Base-by-base conservation (phyloP, 53 echinoderm and acorn worm species). In the Antedon mediterranea region DNA sequence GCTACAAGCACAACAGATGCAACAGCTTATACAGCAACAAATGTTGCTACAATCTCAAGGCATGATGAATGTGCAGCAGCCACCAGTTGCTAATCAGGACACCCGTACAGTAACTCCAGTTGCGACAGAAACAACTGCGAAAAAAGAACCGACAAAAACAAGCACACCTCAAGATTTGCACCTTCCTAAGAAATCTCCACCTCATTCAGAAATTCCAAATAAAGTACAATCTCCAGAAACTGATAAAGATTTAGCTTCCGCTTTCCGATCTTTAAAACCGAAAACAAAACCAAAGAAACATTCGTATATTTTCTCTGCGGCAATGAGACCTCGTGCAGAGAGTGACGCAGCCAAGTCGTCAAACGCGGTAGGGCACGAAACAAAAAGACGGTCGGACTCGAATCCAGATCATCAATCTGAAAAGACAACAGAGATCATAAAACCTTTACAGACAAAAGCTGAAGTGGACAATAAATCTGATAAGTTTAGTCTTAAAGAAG, bases 31-130 rank as follows among this genome's bases (percentile, higher is more conserved):
- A 43, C 93, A 93, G 76, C 89, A 90, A 76, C 81, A 84, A 71
- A 77, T 90, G 73, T 85, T 88, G 34, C 71, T 82, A 75, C 89
- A 89, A 78, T 89, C 90, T 43, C 82, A 78, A 34, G 79, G 89
- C 79, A 70, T 93, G 34, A 57, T 78, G 43, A 82, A 77, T 29
- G 80, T 82, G 43, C 77, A 74, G 81, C 77, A 82, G 79, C 75
- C 76, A 28, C 33, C 80, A 31, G 77, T 80, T 32, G 34, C 73
- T 28, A 44, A 30, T 29, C 87, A 31, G 30, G 70, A 79, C 34
- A 30, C 72, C 72, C 32, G 37, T 77, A 28, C 73, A 78, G 74
- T 29, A 73, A 14, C 83, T 73, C 41, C 85, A 76, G 75, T 83
- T 41, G 26, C 85, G 41, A 5, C 84, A 34, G 80, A 79, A 84